phyloP scores from a whole-genome alignment of 2,888 invertebrate genomes.

The Euzophera pinguis region DNA sequence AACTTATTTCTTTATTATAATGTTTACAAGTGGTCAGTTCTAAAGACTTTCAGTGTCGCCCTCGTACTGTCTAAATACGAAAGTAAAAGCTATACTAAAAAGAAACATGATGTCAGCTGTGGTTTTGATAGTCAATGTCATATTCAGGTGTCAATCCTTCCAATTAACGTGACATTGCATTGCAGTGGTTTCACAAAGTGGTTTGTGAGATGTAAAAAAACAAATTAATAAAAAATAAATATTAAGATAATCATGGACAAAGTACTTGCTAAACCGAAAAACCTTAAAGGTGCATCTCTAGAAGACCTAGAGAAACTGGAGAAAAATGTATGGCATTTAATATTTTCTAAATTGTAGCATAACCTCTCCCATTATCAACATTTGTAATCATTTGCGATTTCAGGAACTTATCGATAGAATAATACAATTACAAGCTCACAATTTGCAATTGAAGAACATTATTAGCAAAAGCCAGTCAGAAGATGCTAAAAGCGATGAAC shows the following conservation, averaged over 20 bases:
- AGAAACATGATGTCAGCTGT: no score
- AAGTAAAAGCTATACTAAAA: no score
- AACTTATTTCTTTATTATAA: no score
- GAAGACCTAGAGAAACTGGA: constrained; percentile 47
- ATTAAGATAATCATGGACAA: constrained; percentile 32
- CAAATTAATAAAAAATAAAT: neutral
- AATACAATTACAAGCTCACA: constrained; percentile 87
- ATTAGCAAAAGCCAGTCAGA: constrained; percentile 74
- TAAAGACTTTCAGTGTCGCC: no score
- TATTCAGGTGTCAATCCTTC: no score
- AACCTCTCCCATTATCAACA: constrained; percentile 24
- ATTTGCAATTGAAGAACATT: constrained; percentile 86
- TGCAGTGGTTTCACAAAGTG: no score
- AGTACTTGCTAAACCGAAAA: constrained; percentile 44
- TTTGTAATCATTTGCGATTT: constrained; percentile 12
- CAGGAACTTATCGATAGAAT: constrained; percentile 87
- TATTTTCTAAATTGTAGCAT: constrained; percentile 16
- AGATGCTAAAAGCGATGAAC: constrained; percentile 23
- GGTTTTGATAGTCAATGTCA: no score
- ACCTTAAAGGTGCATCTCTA: constrained; percentile 28
- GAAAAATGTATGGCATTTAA: constrained; percentile 47
- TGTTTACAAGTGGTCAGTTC: no score
- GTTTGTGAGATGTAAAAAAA: no score
- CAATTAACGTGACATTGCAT: no score
- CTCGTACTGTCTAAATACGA: no score